Percentiles rank a stretch among this genome's conserved stretches.
phyloP scores from a whole-genome alignment of 2,888 invertebrate genomes.

The Lasioglossum leucozonium region DNA sequence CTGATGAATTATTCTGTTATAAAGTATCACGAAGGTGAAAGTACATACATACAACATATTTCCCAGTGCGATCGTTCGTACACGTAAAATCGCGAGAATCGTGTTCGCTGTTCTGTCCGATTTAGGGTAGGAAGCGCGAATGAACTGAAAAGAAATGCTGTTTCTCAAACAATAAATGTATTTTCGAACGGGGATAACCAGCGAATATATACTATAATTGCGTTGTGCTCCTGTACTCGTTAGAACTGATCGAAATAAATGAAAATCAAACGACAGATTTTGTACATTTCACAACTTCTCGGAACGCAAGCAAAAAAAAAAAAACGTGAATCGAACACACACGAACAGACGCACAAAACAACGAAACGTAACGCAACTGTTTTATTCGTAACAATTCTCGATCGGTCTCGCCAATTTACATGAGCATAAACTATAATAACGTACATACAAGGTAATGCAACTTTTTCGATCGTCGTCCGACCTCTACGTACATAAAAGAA shows the following conservation, averaged over 20 bases:
- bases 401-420: not conserved
- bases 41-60: too few relatives aligned
- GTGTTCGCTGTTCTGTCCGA: not conserved
- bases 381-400: not conserved
- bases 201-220: not conserved
- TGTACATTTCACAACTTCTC: not conserved
- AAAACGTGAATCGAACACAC: too few relatives aligned
- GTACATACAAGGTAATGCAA: not conserved
- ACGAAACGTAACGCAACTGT: not conserved
- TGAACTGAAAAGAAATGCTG: not conserved
- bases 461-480: not conserved
- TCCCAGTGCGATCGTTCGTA: not conserved
- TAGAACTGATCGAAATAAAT: not conserved
- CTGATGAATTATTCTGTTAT: constrained; percentile 13
- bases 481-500: not conserved
- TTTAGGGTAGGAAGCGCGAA: not conserved
- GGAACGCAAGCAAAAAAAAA: not conserved
- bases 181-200: not conserved
- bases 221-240: not conserved
- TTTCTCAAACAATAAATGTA: not conserved
- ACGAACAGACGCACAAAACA: not conserved
- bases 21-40: constrained; percentile 18
- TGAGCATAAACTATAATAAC: not conserved
- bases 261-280: not conserved
- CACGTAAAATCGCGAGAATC: not conserved